phyloP scores from a whole-genome alignment of 1,140 invertebrate species.

The Liolophura sinensis region DNA sequence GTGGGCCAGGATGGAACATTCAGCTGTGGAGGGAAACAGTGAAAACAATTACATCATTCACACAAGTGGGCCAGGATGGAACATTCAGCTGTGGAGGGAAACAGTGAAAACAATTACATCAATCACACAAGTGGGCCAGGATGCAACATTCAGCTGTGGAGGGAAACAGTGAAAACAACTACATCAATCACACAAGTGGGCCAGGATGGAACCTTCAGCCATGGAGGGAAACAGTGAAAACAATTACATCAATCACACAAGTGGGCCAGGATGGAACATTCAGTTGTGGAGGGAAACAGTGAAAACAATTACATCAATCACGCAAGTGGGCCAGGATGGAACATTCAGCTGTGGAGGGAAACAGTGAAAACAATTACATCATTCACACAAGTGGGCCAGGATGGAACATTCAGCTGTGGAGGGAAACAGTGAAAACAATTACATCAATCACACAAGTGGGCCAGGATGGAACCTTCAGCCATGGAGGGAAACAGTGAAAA shows the following conservation, averaged over 20 bases:
- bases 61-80: no score
- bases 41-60: no score
- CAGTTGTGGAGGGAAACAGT: no score
- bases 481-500: not conserved
- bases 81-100: no score
- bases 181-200: not conserved
- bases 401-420: conserved; percentile 15
- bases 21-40: not conserved
- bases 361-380: not conserved
- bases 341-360: conserved; percentile 14
- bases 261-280: conserved; percentile 17
- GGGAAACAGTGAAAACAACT: not conserved
- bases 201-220: not conserved
- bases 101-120: no score
- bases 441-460: not conserved
- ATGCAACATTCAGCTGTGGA: not conserved
- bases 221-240: not conserved
- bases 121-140: not conserved
- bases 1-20: not conserved
- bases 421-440: not conserved
- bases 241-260: conserved; percentile 1
- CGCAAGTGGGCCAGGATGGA: conserved; percentile 18
- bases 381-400: conserved; percentile 19
- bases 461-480: not conserved
- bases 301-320: no score